Conservation (phyloP, 2,797 vertebrate species). For the Cuculus canorus region DNA sequence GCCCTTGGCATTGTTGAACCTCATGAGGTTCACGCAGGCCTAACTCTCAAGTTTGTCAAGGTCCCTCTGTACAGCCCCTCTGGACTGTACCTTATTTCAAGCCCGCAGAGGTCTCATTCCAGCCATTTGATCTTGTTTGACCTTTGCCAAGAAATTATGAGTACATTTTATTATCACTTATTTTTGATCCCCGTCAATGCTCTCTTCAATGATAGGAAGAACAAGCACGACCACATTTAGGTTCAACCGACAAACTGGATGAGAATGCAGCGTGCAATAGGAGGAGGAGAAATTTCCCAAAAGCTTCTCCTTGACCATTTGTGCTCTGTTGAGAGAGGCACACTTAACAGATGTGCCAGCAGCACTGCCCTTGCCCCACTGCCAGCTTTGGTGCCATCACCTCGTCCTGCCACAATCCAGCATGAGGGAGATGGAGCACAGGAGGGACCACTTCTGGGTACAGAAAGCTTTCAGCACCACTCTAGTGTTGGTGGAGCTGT, state of each 20-base stretch:
- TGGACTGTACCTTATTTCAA: background rate
- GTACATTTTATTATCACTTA: fast-evolving
- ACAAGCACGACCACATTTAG: background rate
- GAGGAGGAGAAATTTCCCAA: background rate
- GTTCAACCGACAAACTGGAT: background rate
- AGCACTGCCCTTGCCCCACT: background rate
- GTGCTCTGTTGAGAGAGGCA: background rate
- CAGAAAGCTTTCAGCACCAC: background rate
- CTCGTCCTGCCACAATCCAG: background rate
- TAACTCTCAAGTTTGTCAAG: too few relatives aligned
- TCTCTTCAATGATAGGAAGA: background rate
- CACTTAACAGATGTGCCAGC: too few relatives aligned
- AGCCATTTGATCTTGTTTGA: background rate
- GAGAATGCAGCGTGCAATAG: fast-evolving
- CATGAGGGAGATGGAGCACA: background rate
- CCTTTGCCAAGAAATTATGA: background rate
- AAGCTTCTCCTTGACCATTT: background rate
- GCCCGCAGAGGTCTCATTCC: background rate
- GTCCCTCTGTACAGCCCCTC: too few relatives aligned
- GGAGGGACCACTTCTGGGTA: background rate
- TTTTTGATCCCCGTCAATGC: background rate
- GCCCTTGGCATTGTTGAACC: too few relatives aligned
- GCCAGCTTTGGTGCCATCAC: background rate
- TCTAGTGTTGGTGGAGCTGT: background rate
- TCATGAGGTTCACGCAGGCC: too few relatives aligned